Percentiles rank a stretch among this genome's conserved stretches.
These are phyloP conservation scores for Harmothoe impar DNA, from an alignment of 2,888 invertebrate species.

Conservation along the genomic window DNA sequence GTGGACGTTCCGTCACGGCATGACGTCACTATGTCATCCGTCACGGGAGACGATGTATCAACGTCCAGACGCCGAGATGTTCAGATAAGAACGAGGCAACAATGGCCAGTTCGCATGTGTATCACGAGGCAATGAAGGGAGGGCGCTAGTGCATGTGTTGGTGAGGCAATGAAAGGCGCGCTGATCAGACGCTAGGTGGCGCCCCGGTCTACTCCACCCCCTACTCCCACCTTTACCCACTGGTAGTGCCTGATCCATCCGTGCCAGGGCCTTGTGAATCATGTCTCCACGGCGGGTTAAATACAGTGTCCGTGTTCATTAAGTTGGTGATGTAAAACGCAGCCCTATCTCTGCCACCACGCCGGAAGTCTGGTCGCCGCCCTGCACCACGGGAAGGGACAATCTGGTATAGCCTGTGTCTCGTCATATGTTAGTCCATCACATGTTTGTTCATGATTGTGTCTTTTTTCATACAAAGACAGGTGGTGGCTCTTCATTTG, in stretches of 20 bases:
- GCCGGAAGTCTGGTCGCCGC: neutral
- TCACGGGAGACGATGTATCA: conserved; percentile 44
- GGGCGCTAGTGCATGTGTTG: neutral
- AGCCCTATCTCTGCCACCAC: neutral
- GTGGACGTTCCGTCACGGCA: neutral
- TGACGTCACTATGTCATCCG: conserved; percentile 54
- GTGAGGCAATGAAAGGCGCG: neutral
- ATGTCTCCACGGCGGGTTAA: conserved; percentile 19
- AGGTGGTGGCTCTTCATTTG: too few species aligned
- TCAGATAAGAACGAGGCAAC: conserved; percentile 51
- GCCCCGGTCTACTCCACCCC: neutral
- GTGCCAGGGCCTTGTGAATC: conserved; percentile 35
- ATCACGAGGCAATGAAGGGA: neutral
- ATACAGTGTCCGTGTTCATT: conserved; percentile 30
- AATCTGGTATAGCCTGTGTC: neutral
- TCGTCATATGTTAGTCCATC: neutral
- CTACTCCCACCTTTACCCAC: neutral
- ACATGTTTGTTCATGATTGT: too few species aligned
- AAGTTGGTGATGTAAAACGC: conserved; percentile 26
- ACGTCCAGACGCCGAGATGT: conserved; percentile 27
- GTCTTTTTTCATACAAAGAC: too few species aligned
- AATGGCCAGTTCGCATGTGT: conserved; percentile 51
- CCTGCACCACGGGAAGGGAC: neutral
- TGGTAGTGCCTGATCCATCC: conserved; percentile 14
- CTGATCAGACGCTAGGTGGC: conserved; percentile 36